Evolutionary conservation across 2,113 vertebrate genomes (phyloP), one percentile per base, ranked within the genome.

Genomic region (Pseudopodoces humilis): DNA sequence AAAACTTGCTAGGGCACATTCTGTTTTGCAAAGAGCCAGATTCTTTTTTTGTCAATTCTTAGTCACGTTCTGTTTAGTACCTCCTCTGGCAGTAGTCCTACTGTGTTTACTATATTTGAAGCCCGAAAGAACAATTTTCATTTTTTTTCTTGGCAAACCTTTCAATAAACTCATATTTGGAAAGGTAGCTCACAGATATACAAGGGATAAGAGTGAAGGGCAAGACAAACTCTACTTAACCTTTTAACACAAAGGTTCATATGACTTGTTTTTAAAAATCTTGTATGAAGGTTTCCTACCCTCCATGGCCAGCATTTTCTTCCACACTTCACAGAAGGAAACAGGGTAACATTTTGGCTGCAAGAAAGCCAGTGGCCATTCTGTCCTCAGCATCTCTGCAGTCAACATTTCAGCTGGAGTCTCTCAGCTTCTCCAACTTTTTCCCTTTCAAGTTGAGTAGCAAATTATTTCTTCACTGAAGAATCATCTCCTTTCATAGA

Each of bases 1-100:
- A 85, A 87, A 89, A 92, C 93, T 92, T 95, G 95, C 82, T 77
- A 30, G 70, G 92, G 91, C 91, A 55, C 89, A 94, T 96, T 93
- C 69, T 94, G 46, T 52, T 92, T 80, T 92, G 76, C 71, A 93
- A 78, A 63, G 70, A 94, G 62, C 46, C 13, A 20, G 33, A 35
- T 88, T 70, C 59, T 76, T 90, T 86, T 55, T 72, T 14, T 72
- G 37, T 78, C 60, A 47, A 6, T 55, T 80, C 62, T 71, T 56
- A 82, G 5, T 80, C 72, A 46, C 25, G n/a, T 78, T 55, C 62
- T 83, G 23, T 58, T 15, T 28, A 83, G 16, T 23, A 41, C 43
- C 37, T 77, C 46, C 53, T 58, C 64, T 88, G 44, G 72, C 91
- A 49, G 78, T 4, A 69, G 41, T 58, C 28, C 52, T 72, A 17